These are phyloP conservation scores for Drymodes brunneopygia DNA, from an alignment of 2,113 vertebrate genomes.

Conservation along the genomic window DNA sequence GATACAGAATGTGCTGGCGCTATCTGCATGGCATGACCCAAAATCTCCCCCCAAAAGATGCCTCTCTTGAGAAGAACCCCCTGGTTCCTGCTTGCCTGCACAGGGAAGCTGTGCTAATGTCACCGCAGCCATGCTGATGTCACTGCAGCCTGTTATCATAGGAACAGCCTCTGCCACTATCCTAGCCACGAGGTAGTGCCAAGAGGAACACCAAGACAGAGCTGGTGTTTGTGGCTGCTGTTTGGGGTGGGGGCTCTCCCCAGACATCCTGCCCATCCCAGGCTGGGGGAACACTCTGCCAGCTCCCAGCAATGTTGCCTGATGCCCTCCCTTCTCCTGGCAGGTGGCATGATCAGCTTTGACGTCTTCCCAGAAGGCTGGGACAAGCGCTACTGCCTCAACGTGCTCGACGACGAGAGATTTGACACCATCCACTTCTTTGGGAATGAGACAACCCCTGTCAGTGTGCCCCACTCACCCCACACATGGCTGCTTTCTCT, in stretches of 20 bases:
- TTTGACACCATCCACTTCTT: conserved; percentile 95
- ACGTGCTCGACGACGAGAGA: conserved; percentile 83
- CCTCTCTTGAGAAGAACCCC: neutral
- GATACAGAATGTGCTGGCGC: neutral
- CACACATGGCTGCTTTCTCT: neutral
- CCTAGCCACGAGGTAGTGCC: neutral
- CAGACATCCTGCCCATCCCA: neutral
- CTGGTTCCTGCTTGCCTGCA: neutral
- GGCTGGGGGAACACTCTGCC: no score
- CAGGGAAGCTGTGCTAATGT: neutral
- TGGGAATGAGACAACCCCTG: conserved; percentile 91
- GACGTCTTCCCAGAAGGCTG: conserved; percentile 96
- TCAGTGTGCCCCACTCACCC: conserved; percentile 51
- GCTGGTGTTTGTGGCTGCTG: neutral
- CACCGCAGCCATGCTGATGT: neutral
- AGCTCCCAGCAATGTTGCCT: rapidly evolving
- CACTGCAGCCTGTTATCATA: neutral
- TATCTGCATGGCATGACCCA: neutral
- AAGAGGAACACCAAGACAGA: neutral
- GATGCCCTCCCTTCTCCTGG: neutral
- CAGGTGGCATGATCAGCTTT: conserved; percentile 98
- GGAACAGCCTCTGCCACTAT: conserved; percentile 9
- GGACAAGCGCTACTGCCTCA: conserved; percentile 94
- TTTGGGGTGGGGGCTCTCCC: neutral
- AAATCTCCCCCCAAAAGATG: neutral